Base-by-base conservation (phyloP, 2,797 vertebrate genomes). In the Geotrypetes seraphini region DNA sequence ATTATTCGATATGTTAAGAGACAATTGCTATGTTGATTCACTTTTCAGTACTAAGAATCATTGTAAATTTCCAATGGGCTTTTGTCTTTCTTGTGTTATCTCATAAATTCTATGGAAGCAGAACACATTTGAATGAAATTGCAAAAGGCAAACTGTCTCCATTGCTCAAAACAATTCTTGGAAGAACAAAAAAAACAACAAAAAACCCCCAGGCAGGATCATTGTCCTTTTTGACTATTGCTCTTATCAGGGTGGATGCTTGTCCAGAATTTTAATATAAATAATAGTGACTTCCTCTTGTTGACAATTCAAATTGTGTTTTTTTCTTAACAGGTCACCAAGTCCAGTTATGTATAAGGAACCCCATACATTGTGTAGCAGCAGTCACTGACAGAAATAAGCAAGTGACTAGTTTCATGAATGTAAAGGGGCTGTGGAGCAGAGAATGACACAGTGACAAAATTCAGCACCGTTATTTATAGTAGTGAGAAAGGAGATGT, bases 221-320 rank as follows among this genome's bases (percentile, higher is more conserved):
- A 28, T 7, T 37, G 14, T 40, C 43, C 36, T 51, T 28, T 17
- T 21, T 47, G 63, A 57, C 20, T 19, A 31, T n/a, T n/a, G n/a
- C 12, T 10, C 60, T 69, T 53, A 63, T 70, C 46, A 65, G 64
- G 37, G 41, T 39, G 22, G 46, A 47, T 12, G 39, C 15, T 40
- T 50, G 22, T 34, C 29, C 33, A 58, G 39, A 38, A 62, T 50
- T 37, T 42, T 59, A 47, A 47, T 34, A 25, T 58, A 63, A 71
- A 63, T 53, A 59, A 59, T 12, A 3, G 7, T 54, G 15, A 10
- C 14, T 58, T 60, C 45, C 49, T 53, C 36, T 58, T 22, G 5
- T 43, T 57, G 40, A 32, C 36, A 55, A 22, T 14, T 19, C 31
- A 44, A n/a, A 15, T 6, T 39, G 28, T 45, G 10, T 3, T 47